Base-by-base conservation (phyloP, 2,888 invertebrate species). In the Agrochola circellaris region DNA sequence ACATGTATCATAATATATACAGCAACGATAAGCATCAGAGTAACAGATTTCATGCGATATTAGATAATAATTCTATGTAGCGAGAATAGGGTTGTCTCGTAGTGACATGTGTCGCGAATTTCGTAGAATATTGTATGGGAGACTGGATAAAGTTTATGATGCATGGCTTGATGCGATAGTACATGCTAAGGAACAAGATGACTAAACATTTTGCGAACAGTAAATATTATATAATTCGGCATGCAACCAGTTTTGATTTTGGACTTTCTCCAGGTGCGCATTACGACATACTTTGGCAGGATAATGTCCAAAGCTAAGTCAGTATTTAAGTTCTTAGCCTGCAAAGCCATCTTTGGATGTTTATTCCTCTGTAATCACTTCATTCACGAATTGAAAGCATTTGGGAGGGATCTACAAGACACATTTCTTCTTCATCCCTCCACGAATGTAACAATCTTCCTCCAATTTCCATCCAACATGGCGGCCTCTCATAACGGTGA, bases 11-110 rank as follows among this genome's bases (percentile, higher is more conserved):
- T n/a, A n/a, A n/a, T n/a, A n/a, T 34, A 76, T 34, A 74, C 62
- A 26, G 30, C 30, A 48, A 11, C 13, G 65, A 78, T 82, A 77
- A 82, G 64, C 60, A 82, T 48, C 60, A 48, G 23, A 42, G 17
- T 60, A 64, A 72, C 54, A 73, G 82, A 82, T 82, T 81, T 81
- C 60, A 66, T 56, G 56, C 56, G 68, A 78, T 78, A 73, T 60
- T 65, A 65, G 15, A 78, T 67, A 77, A 67, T 71, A 56, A 72
- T 68, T 26, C 60, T 20, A 67, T 62, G n/a, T 45, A 61, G 17
- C 3, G 15, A 42, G 64, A 60, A 77, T 42, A 81, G 82, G 82
- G 78, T 65, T 81, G 68, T 56, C 56, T 20, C 15, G 13, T 13
- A 0, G 23, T 56, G 34, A n/a, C 56, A 62, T 56, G 0, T 73